These are phyloP conservation scores for Epinotia bilunana DNA, from an alignment of 2,888 invertebrate genomes.

Conservation along the genomic window DNA sequence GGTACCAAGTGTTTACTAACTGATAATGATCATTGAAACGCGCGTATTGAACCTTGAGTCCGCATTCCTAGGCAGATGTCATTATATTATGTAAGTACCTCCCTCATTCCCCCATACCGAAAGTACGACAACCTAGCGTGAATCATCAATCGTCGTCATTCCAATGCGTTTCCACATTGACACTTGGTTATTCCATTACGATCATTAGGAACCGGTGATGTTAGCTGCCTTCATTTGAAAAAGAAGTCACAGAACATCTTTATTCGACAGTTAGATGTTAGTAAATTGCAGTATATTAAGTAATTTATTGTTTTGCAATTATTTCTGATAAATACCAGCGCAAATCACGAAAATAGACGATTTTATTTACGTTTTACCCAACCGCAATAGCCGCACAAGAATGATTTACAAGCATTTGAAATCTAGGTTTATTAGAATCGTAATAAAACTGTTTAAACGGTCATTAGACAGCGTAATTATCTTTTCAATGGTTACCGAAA, in stretches of 20 bases:
- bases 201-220: constrained; percentile 20
- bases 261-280: background rate
- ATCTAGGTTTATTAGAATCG: constrained; percentile 64
- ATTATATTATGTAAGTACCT: constrained; percentile 75
- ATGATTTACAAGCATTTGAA: constrained; percentile 54
- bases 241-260: background rate
- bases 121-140: constrained; percentile 49
- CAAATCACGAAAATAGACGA: constrained; percentile 22
- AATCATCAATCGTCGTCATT: constrained; percentile 45
- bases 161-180: constrained; percentile 43
- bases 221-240: background rate
- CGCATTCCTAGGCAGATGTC: constrained; percentile 78
- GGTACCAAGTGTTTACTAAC: constrained; percentile 60
- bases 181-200: constrained; percentile 43
- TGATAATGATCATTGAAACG: constrained; percentile 63
- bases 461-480: constrained; percentile 55
- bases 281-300: background rate
- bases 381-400: constrained; percentile 61
- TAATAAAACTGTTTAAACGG: constrained; percentile 53
- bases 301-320: background rate
- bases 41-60: constrained; percentile 68
- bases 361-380: constrained; percentile 48
- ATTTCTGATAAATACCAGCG: constrained; percentile 7
- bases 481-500: constrained; percentile 55
- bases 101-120: constrained; percentile 48